Percentiles rank a stretch among this genome's conserved stretches.
phyloP scores from a whole-genome alignment of 2,797 vertebrate genomes.

The Antrozous pallidus region DNA sequence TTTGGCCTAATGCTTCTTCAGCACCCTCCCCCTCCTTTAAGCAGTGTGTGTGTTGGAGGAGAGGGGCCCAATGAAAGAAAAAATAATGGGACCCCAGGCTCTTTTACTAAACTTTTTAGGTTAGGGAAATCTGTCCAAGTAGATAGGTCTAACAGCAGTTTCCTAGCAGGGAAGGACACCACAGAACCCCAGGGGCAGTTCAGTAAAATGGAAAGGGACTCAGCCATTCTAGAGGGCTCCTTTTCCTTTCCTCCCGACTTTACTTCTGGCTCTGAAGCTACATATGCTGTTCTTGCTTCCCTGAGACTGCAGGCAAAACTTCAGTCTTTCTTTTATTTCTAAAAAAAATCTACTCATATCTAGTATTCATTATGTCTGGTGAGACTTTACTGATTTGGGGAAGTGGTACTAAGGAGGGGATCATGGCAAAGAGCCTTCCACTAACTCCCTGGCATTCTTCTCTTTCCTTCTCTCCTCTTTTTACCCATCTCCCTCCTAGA shows the following conservation, averaged over 20 bases:
- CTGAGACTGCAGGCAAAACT: background rate
- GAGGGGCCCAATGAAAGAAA: background rate
- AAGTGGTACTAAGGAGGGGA: background rate
- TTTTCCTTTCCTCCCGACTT: background rate
- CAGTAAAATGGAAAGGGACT: background rate
- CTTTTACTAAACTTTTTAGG: background rate
- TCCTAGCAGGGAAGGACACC: background rate
- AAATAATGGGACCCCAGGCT: background rate
- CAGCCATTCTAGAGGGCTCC: background rate
- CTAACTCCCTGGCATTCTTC: background rate
- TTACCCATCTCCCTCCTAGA: background rate
- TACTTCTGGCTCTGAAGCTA: constrained; percentile 12
- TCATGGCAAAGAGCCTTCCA: background rate
- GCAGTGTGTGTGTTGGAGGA: background rate
- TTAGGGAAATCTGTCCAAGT: background rate
- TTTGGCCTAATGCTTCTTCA: background rate
- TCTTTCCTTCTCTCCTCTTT: background rate
- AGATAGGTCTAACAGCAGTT: background rate
- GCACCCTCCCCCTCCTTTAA: background rate
- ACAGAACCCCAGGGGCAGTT: background rate
- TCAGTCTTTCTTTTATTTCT: constrained; percentile 16
- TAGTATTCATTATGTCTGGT: background rate
- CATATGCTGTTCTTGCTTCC: background rate
- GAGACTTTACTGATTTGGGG: background rate
- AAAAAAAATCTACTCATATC: background rate